These are phyloP conservation scores for Lycodopsis pacificus DNA, from an alignment of 2,797 vertebrate species.

Conservation along the genomic window DNA sequence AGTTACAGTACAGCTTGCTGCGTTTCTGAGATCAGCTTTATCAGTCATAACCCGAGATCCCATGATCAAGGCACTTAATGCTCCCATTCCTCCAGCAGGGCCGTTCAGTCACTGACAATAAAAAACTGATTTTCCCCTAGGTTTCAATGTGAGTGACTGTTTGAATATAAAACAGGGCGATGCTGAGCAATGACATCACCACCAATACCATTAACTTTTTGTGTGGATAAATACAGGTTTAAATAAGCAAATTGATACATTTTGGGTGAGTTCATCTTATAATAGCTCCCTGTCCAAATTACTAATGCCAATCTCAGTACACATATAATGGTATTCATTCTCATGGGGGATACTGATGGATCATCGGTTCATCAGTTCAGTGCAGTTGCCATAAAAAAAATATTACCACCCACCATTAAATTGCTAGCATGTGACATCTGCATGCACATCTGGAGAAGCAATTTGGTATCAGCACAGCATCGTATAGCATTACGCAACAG, in stretches of 20 bases:
- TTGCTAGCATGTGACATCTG: slow-evolving; percentile 65
- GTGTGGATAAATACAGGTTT: neutral
- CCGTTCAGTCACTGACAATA: slow-evolving; percentile 1
- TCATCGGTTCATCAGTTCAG: slow-evolving; percentile 49
- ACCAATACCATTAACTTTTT: neutral
- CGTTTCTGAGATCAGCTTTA: slow-evolving; percentile 35
- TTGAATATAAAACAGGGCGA: slow-evolving; percentile 11
- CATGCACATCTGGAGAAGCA: slow-evolving; percentile 62
- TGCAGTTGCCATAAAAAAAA: slow-evolving; percentile 55
- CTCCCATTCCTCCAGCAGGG: neutral
- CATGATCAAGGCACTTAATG: slow-evolving; percentile 32
- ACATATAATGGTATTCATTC: slow-evolving; percentile 49
- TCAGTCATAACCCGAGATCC: slow-evolving; percentile 16
- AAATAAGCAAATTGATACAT: slow-evolving; percentile 21
- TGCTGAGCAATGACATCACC: slow-evolving; percentile 5
- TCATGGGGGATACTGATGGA: slow-evolving; percentile 46
- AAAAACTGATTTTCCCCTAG: neutral
- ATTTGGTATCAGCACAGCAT: slow-evolving; percentile 37
- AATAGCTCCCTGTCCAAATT: slow-evolving; percentile 21
- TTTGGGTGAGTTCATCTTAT: slow-evolving; percentile 20
- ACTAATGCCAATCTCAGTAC: slow-evolving; percentile 26
- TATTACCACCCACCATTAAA: slow-evolving; percentile 59
- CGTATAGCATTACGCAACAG: slow-evolving; percentile 35
- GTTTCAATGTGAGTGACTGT: slow-evolving; percentile 1
- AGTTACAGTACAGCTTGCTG: slow-evolving; percentile 21